Evolutionary conservation across 53 echinoderm and acorn worm species (phyloP), one percentile per base, ranked within the genome.

Genomic region (Astropecten irregularis): DNA sequence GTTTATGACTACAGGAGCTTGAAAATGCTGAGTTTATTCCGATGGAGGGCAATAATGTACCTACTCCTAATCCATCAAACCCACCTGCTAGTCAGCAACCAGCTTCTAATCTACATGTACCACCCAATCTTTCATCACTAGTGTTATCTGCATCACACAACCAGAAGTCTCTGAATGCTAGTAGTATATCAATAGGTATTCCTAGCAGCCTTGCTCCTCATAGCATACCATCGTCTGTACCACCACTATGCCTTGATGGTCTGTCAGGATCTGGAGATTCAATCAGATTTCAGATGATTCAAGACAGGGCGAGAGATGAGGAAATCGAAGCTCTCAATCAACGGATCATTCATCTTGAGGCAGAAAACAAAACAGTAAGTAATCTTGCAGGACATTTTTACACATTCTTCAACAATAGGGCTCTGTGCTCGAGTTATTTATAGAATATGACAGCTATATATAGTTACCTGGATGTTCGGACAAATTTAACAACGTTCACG

Each of bases 351-450:
- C 89, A 89, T 8, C 76, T 94, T 23, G 89, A 94, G 70, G 36
- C 84, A 46, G 97, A 97, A n/a, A 97, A 94, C 72, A 72, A 87
- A 30, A 83, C 73, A 81, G 96, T 91, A 40, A 92, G 92, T 20
- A 29, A 36, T 15, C 22, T 3, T 14, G 13, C 15, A 26, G 27
- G 23, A 3, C 22, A 3, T 23, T 64, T 8, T 18, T 19, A 9
- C 6, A 18, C 9, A 6, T 19, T 58, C n/a, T 58, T 22, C 27
- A 9, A 6, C 6, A 22, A 26, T 26, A 58, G 6, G 9, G n/a
- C 27, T 9, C n/a, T n/a, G n/a, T n/a, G n/a, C n/a, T n/a, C n/a
- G n/a, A n/a, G n/a, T n/a, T n/a, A n/a, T n/a, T n/a, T 7, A 6
- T 9, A 9, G 8, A 6, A 19, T 18, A 18, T 58, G 58, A 7